Base-by-base conservation (phyloP, 2,888 invertebrate species). In the Augiades crinisus region DNA sequence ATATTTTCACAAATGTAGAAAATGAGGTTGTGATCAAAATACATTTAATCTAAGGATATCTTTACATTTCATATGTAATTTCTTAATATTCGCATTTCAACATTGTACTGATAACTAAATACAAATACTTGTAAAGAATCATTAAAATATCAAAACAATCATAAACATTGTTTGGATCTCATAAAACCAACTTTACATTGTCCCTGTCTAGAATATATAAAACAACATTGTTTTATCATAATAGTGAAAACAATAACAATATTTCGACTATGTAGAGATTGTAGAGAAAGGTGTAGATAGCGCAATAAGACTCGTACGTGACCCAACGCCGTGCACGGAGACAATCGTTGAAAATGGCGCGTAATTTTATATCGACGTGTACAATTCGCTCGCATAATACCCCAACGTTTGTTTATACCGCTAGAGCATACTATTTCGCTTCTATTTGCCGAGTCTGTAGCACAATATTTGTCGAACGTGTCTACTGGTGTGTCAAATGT, bases 381-480 rank as follows among this genome's bases (percentile, higher is more conserved):
- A 68, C 68, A 67, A 67, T 77, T 76, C 70, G 67, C 65, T 71
- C 62, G 64, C 61, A 74, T 81, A 77, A 79, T 79, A 65, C 65
- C 75, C 75, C 80, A 70, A 76, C 81, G 78, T 84, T 86, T 85
- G 82, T 75, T 66, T 72, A 72, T 71, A 61, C 65, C 59, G 59
- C 69, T 62, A 65, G 64, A 66, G 64, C 63, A 64, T 62, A 69
- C 64, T 74, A 79, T 81, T 82, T 72, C 65, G 68, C 70, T 73
- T 68, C 81, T 88, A 87, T 89, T 88, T 89, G 81, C 77, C 65
- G 68, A 78, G 79, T 75, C 73, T 77, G 78, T 78, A 78, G 68
- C 67, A 81, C 83, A 89, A 89, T 89, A 89, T 89, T 88, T 89
- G 88, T 75, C 60, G 88, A 87, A 88, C 88, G 89, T 89, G 88